phyloP scores from a whole-genome alignment of 2,797 vertebrate genomes.

The Melopsittacus undulatus region DNA sequence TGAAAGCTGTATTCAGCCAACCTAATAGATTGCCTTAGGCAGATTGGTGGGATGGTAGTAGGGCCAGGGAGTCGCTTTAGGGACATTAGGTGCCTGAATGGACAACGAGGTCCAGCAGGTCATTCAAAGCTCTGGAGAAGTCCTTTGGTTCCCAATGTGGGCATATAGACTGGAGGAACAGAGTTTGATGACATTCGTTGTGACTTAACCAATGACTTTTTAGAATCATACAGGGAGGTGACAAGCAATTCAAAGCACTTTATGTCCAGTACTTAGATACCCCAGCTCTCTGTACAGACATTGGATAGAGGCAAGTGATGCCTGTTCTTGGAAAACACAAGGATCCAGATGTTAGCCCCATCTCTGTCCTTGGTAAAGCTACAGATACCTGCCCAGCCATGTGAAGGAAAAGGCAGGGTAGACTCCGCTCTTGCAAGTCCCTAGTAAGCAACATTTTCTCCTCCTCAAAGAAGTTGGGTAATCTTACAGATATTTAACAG shows the following conservation, averaged over 20 bases:
- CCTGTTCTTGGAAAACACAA: neutral
- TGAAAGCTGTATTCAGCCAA: neutral
- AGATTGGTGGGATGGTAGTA: neutral
- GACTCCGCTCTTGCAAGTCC: neutral
- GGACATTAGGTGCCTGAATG: neutral
- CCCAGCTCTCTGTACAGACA: neutral
- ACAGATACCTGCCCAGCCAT: neutral
- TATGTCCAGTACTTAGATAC: neutral
- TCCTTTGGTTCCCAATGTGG: neutral
- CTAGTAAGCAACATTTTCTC: neutral
- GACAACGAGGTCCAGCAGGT: neutral
- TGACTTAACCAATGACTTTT: neutral
- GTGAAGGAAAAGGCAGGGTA: neutral
- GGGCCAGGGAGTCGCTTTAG: neutral
- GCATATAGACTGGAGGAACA: neutral
- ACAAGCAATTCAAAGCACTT: neutral
- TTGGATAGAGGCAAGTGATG: neutral
- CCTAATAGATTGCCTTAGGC: neutral
- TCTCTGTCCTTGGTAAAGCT: neutral
- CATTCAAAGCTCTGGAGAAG: neutral
- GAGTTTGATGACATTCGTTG: neutral
- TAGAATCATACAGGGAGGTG: neutral
- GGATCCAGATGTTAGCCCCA: neutral
- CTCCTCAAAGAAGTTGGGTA: neutral
- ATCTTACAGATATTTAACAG: neutral